Evolutionary conservation across 2,888 invertebrate genomes (phyloP).

Genomic region (Dasypogon diadema): DNA sequence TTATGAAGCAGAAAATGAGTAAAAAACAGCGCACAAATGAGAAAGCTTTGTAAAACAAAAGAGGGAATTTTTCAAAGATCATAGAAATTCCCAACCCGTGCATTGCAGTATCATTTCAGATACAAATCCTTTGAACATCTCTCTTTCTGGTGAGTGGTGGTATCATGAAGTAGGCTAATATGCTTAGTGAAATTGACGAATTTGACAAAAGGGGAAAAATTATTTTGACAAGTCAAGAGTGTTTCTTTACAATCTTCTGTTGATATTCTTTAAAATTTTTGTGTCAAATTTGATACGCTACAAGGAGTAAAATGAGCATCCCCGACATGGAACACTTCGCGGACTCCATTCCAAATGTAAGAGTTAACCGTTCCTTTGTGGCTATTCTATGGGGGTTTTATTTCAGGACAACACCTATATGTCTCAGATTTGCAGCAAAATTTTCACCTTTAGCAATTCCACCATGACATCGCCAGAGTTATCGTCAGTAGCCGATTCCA

Average conservation of each 20-base stretch:
- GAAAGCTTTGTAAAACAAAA: too few species aligned
- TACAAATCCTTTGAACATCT: too few species aligned
- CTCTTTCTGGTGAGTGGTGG: too few species aligned
- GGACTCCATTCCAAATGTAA: slow-evolving; percentile 21
- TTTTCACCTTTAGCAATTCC: slow-evolving; percentile 48
- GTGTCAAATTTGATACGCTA: background rate
- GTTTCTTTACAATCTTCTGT: background rate
- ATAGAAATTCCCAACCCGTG: too few species aligned
- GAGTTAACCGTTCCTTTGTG: background rate
- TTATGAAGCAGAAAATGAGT: too few species aligned
- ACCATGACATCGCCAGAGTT: background rate
- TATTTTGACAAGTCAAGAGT: background rate
- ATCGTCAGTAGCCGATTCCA: background rate
- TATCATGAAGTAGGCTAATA: background rate
- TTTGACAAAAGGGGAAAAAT: background rate
- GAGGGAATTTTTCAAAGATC: too few species aligned
- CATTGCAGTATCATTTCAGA: too few species aligned
- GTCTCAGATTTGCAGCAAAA: slow-evolving; percentile 52
- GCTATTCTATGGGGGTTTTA: background rate
- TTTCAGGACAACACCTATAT: slow-evolving; percentile 49
- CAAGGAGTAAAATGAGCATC: background rate
- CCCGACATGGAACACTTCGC: background rate
- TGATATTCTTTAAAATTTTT: background rate
- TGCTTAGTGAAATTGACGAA: background rate
- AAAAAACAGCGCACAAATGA: too few species aligned